phyloP scores from a whole-genome alignment of 2,113 vertebrate genomes.

The Melanostigma gelatinosum region DNA sequence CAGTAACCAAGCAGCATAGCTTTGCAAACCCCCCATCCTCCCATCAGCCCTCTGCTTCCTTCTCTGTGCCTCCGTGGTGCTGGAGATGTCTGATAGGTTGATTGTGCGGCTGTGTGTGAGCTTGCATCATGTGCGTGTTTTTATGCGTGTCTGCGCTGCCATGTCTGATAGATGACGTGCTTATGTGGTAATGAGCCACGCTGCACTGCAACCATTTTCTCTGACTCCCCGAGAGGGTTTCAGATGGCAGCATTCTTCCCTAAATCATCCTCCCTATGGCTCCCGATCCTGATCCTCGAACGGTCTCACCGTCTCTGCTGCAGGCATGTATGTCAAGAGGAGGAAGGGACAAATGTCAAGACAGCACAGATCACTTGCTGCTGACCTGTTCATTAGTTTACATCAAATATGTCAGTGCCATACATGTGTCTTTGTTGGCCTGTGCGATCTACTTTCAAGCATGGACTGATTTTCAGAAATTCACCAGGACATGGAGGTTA shows the following conservation, averaged over 20 bases:
- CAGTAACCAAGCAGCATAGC: constrained; percentile 71
- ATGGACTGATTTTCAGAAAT: constrained; percentile 8
- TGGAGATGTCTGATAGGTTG: constrained; percentile 48
- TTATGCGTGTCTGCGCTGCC: constrained; percentile 47
- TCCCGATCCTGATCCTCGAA: constrained; percentile 14
- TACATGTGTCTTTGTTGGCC: constrained; percentile 26
- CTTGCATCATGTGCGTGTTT: constrained; percentile 29
- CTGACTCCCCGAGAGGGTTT: constrained; percentile 43
- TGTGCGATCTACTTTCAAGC: constrained; percentile 34
- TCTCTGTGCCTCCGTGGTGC: constrained; percentile 27
- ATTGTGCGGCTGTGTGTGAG: constrained; percentile 34
- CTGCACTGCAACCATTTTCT: constrained; percentile 56
- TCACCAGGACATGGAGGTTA: constrained; percentile 2
- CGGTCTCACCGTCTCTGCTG: constrained; percentile 36
- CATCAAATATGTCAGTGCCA: constrained; percentile 27
- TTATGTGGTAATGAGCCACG: constrained; percentile 59
- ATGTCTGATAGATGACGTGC: constrained; percentile 64
- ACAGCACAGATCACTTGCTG: constrained; percentile 43
- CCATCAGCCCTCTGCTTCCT: constrained; percentile 32
- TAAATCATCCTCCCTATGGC: constrained; percentile 46
- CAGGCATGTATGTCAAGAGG: constrained; percentile 37
- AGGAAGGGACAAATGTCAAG: constrained; percentile 52
- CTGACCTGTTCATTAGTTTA: constrained; percentile 53
- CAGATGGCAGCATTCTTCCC: constrained; percentile 38
- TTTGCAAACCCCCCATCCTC: constrained; percentile 40